phyloP scores from a whole-genome alignment of 2,113 vertebrate genomes.

The Brachyhypopomus occidentalis region DNA sequence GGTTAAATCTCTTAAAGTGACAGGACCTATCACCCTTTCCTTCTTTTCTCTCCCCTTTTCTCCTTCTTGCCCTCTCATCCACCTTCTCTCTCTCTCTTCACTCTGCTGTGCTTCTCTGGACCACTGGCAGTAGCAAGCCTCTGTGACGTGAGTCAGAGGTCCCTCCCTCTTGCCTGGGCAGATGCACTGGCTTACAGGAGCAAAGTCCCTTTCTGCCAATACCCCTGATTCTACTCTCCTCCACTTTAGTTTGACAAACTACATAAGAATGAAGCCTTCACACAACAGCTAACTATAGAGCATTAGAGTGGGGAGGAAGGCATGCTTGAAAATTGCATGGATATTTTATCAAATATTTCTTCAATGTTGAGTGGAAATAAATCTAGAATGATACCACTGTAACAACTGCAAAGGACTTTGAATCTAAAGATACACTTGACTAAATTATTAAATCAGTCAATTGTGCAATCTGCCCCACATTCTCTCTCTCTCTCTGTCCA shows the following conservation, averaged over 20 bases:
- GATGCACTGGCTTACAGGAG: conserved; percentile 46
- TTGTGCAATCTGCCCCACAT: too few relatives aligned
- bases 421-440: too few relatives aligned
- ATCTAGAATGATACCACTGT: too few relatives aligned
- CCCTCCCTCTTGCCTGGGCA: conserved; percentile 48
- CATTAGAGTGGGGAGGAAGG: too few relatives aligned
- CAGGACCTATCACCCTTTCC: not conserved
- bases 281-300: too few relatives aligned
- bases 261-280: too few relatives aligned
- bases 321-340: not conserved
- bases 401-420: too few relatives aligned
- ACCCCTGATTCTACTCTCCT: conserved; percentile 21
- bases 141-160: conserved; percentile 54
- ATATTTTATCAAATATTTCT: not conserved
- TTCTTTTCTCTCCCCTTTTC: conserved; percentile 16
- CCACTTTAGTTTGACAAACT: too few relatives aligned
- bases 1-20: not conserved
- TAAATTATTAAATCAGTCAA: too few relatives aligned
- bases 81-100: conserved; percentile 48
- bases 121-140: conserved; percentile 49
- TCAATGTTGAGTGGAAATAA: too few relatives aligned
- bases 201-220: conserved; percentile 22
- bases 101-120: conserved; percentile 41
- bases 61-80: conserved; percentile 32
- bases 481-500: too few relatives aligned